Evolutionary conservation across 2,888 invertebrate species (phyloP), one percentile per base, ranked within the genome.

Genomic region (Rhamphomyia laevipes): DNA sequence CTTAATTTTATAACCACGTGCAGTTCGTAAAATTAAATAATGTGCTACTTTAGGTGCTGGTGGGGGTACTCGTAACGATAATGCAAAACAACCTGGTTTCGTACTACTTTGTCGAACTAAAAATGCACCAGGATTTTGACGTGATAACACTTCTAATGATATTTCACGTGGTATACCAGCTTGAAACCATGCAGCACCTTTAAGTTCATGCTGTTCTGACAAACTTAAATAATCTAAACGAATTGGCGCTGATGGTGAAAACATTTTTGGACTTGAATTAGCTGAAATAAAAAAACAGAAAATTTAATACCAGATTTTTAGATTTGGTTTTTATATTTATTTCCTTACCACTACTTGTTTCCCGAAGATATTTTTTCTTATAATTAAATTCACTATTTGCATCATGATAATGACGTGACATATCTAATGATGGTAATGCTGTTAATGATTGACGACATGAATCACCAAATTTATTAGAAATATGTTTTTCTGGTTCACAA

Each of bases 121-220:
- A 76, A 96, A 96, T 44, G 94, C 87, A 49, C 96, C 96, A 53
- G 92, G 87, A 56, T 86, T 86, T 72, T 93, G 91, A 57, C 87
- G 84, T 54, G 82, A 80, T 57, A 96, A 74, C 58, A 94, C 90
- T 71, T 95, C 94, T 59, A 95, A 73, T 11, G 94, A 93, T 61
- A 94, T 92, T 71, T 82, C 94, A 76, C 94, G 80, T 10, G 94
- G 94, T 61, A 95, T 92, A 16, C 94, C 94, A 46, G 93, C 92
- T 71, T 95, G 94, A 72, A 92, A 95, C 95, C 94, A 95, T 9
- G 93, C 89, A 45, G 93, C 92, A 54, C 86, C 80, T 43, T 89
- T 76, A 49, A 91, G 78, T 61, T 87, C 86, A 55, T 88, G 89
- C 65, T 89, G 88, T 64, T 80, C 79, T 50, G 77, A 75, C 63